Conservation (phyloP, 2,888 invertebrate species). For the Stenurella melanura region DNA sequence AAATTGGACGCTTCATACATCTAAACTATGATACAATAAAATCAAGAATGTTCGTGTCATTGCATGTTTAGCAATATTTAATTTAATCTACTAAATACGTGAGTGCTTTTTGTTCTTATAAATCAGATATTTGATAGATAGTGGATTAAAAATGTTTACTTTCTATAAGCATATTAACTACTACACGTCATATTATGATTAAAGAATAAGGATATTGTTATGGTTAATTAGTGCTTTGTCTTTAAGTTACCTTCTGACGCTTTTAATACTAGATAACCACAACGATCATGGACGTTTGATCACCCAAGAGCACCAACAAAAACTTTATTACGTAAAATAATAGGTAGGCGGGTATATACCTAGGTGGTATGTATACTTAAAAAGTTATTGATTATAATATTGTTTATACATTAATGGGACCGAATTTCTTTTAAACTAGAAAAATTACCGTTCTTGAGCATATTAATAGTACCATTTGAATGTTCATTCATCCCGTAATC, state of each 20-base stretch:
- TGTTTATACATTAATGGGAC: slow-evolving; percentile 38
- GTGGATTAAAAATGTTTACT: neutral
- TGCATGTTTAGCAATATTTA: neutral
- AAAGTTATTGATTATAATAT: slow-evolving; percentile 35
- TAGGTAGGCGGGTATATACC: slow-evolving; percentile 36
- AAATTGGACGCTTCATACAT: neutral
- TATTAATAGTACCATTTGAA: slow-evolving; percentile 54
- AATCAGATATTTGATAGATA: neutral
- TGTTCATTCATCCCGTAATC: slow-evolving; percentile 58
- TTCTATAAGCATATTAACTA: neutral
- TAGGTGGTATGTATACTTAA: slow-evolving; percentile 29
- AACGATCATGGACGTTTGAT: slow-evolving; percentile 6
- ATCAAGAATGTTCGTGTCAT: neutral
- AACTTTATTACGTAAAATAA: slow-evolving; percentile 30
- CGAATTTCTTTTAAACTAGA: slow-evolving; percentile 31
- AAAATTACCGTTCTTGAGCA: slow-evolving; percentile 34
- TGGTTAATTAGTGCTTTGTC: slow-evolving; percentile 1
- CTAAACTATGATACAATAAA: neutral
- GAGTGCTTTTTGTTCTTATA: neutral
- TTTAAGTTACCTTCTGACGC: neutral
- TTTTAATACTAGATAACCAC: neutral
- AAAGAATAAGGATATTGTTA: neutral
- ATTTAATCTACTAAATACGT: neutral
- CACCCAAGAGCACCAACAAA: slow-evolving; percentile 28
- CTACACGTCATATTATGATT: neutral